These are phyloP conservation scores for Anastrepha obliqua DNA, from an alignment of 1,140 invertebrate genomes.

Conservation along the genomic window DNA sequence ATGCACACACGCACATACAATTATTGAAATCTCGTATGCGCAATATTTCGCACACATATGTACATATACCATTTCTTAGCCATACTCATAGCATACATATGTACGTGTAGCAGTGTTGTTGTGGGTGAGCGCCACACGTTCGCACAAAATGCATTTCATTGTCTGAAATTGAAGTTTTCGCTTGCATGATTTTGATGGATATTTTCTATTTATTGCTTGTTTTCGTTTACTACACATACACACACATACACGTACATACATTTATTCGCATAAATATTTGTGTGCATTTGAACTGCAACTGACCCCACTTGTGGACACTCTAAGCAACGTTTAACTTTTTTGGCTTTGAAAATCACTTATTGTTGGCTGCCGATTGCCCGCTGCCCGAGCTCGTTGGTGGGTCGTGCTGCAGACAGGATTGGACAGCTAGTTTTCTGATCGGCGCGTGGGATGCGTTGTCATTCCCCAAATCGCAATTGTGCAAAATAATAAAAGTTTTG, in stretches of 20 bases:
- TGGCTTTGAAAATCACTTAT: slow-evolving; percentile 27
- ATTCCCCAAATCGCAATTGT: slow-evolving; percentile 29
- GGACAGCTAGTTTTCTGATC: not conserved
- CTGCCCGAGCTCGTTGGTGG: not conserved
- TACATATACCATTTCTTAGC: not conserved
- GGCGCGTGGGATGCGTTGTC: not conserved
- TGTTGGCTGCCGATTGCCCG: not conserved
- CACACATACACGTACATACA: not conserved
- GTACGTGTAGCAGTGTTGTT: not conserved
- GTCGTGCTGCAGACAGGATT: not conserved
- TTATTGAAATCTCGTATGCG: not conserved
- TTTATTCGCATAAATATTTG: not conserved
- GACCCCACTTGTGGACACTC: not conserved
- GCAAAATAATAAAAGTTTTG: slow-evolving; percentile 47
- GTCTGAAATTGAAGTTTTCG: slow-evolving; percentile 50
- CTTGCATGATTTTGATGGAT: slow-evolving; percentile 43
- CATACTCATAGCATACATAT: not conserved
- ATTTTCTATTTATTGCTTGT: slow-evolving; percentile 31
- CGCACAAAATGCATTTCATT: slow-evolving; percentile 23
- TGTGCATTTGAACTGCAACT: slow-evolving; percentile 40
- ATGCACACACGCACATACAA: not conserved
- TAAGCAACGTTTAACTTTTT: not conserved
- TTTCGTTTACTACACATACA: not conserved
- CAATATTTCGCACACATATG: too few species aligned
- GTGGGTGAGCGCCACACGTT: not conserved